Base-by-base conservation (phyloP, 2,113 vertebrate genomes). In the Dasyornis broadbenti region DNA sequence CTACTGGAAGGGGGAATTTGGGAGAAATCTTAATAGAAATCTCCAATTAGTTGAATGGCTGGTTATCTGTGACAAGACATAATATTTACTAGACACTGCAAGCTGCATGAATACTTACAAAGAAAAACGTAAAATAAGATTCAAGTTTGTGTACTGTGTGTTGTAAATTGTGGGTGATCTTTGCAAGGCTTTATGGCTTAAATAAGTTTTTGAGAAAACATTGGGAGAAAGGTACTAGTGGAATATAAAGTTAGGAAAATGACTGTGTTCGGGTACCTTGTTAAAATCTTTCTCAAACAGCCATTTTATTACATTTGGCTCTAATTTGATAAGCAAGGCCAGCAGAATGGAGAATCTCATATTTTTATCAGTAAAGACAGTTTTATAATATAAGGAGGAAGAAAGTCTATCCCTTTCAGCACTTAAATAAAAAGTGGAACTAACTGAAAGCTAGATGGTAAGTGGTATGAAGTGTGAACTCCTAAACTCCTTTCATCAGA, bases 11-110 rank as follows among this genome's bases (percentile, higher is more conserved):
- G 70, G 37, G 66, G 47, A 95, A 92, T 94, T 94, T 73, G 56
- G 44, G 60, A 91, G 73, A 85, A 95, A 91, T 97, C 92, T 91
- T 94, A 97, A 97, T 92, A 82, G 95, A 97, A 97, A 93, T 96
- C 94, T 97, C 89, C 78, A 85, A 93, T 97, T 97, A 92, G 92
- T 84, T 95, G 94, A 92, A 89, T 75, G 86, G 40, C 70, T 95
- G 69, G 75, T 90, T 96, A 92, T 87, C 73, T 91, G 61, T 94
- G 91, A 83, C 90, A 91, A 93, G 86, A 70, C 42, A 50, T 60
- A 81, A 65, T 93, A 94, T 79, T 95, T 96, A 82, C 84, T 78
- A 80, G 89, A 27, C 66, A 47, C 60, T 95, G 91, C 77, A 91
- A 92, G 75, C 93, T 85, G 69, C 52, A 75, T 31, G 49, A 85